Conservation (phyloP, 2,113 vertebrate species). For the Donacobius atricapilla region DNA sequence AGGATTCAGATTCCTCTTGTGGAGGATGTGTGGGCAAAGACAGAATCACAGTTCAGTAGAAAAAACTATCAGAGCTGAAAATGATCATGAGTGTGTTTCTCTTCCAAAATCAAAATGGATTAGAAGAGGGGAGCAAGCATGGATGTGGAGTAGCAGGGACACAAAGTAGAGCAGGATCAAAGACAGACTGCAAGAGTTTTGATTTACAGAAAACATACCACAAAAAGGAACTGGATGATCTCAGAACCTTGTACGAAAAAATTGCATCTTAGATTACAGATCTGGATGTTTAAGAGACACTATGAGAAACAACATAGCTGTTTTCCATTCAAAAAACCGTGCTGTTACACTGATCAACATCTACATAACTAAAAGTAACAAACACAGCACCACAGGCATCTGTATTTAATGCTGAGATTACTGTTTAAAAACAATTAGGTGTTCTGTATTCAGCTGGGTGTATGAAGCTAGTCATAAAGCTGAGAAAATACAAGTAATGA, state of each 20-base stretch:
- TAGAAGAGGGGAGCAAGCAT: background rate
- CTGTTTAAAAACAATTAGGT: background rate
- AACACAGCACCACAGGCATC: background rate
- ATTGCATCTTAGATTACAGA: background rate
- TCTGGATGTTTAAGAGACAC: background rate
- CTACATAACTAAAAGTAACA: background rate
- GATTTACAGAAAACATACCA: background rate
- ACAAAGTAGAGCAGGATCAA: background rate
- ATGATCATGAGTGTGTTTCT: background rate
- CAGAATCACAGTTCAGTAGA: background rate
- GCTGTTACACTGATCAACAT: background rate
- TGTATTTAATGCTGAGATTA: background rate
- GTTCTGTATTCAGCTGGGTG: background rate
- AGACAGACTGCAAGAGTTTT: background rate
- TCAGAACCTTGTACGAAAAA: background rate
- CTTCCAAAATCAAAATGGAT: background rate
- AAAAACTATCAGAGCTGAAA: background rate
- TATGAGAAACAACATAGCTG: accelerated
- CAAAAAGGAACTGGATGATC: background rate
- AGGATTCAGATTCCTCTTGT: background rate
- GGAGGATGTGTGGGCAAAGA: background rate
- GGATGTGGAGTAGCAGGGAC: background rate
- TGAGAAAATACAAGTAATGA: background rate
- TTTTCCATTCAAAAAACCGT: background rate
- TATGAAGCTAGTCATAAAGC: background rate